These are phyloP conservation scores for Panulirus ornatus DNA, from an alignment of 1,140 invertebrate genomes.

Conservation along the genomic window DNA sequence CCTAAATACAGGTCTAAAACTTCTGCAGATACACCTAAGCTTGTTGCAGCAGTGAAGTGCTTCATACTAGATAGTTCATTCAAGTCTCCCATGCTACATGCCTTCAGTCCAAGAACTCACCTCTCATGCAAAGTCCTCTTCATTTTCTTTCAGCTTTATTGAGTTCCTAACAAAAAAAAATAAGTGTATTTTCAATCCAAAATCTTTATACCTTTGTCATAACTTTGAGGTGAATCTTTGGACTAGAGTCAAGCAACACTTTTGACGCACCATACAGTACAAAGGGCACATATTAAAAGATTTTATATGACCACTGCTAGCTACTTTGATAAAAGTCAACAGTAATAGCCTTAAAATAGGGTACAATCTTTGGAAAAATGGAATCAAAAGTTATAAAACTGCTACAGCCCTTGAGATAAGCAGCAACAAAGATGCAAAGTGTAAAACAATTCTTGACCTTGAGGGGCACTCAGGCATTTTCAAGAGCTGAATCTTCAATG, in stretches of 20 bases:
- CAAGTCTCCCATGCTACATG: neutral
- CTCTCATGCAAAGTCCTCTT: neutral
- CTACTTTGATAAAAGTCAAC: neutral
- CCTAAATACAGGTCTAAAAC: neutral
- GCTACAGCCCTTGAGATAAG: conserved; percentile 31
- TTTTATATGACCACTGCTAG: neutral
- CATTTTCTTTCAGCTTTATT: neutral
- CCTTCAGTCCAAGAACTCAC: neutral
- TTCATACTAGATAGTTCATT: conserved; percentile 4
- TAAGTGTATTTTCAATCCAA: neutral
- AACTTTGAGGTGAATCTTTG: neutral
- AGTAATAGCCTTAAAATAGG: neutral
- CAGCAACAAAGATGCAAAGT: conserved; percentile 29
- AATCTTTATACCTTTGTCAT: neutral
- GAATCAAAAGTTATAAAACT: conserved; percentile 16
- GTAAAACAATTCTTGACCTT: conserved; percentile 15
- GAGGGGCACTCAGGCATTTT: neutral
- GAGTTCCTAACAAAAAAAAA: neutral
- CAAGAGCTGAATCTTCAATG: too few relatives aligned
- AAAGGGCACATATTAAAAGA: conserved; percentile 9
- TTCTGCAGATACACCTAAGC: conserved; percentile 4
- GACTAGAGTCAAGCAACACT: neutral
- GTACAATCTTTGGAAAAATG: neutral
- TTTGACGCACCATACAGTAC: neutral
- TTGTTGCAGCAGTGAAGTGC: conserved; percentile 6